Evolutionary conservation across 2,797 vertebrate genomes (phyloP), one percentile per base, ranked within the genome.

Genomic region (Danio choprae): DNA sequence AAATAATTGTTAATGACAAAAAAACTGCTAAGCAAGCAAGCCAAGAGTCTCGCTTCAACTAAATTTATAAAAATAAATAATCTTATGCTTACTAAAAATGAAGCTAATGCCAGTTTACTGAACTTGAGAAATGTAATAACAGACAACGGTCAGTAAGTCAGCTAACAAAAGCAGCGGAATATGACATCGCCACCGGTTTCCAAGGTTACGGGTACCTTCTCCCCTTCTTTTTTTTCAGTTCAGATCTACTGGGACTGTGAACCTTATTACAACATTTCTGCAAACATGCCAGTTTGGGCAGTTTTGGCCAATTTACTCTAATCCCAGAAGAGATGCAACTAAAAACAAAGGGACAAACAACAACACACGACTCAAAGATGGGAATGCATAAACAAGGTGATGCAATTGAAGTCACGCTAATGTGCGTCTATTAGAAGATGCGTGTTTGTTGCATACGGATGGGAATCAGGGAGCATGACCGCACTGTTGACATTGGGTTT

Each of bases 401-500:
- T 63, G n/a, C 67, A 60, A 53, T 12, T 5, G 8, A 8, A 44
- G 50, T 36, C 7, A n/a, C 15, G 8, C 67, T 71, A 59, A 79
- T 71, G 18, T 11, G 0, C 53, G 46, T 12, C 43, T 60, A 79
- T 63, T 71, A 71, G n/a, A 18, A 41, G 44, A 60, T 46, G 12
- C 38, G 11, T 64, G 68, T 80, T 73, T 80, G 50, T 79, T 60
- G 58, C 67, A 62, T 71, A 51, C 4, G 7, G 38, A 79, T 63
- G 48, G 10, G 51, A 71, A 63, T 29, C 46, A 62, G 44, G 55
- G 13, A 38, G 69, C 69, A 64, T 63, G 50, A 64, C 78, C 59
- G 18, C 59, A 44, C n/a, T 36, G 78, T 56, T 80, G 78, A 80
- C 78, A 80, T 73, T 65, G 78, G 78, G 12, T 56, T 73, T 44